Percentiles rank a stretch among this genome's conserved stretches.
Conservation (phyloP, 2,113 vertebrate genomes). For the Glareola pratincola region DNA sequence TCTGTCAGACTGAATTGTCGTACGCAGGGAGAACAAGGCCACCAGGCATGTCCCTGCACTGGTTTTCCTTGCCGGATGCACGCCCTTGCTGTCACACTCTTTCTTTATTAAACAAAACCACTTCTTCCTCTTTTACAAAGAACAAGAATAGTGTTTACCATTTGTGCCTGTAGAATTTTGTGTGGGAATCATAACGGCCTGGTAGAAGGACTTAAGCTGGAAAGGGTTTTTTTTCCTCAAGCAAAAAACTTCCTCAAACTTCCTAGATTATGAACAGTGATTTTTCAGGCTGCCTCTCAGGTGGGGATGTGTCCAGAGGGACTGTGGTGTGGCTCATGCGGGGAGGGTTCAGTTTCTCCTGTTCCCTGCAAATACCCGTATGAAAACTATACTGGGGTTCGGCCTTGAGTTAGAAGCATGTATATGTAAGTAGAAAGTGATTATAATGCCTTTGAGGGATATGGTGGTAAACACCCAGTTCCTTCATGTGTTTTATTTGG, state of each 20-base stretch:
- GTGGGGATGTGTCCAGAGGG: not conserved
- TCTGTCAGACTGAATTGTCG: not conserved
- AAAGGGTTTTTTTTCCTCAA: not conserved
- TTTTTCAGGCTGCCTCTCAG: not conserved
- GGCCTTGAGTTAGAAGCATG: not conserved
- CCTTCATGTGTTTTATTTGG: not conserved
- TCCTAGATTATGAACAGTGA: not conserved
- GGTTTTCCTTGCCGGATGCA: fast-evolving
- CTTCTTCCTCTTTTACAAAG: not conserved
- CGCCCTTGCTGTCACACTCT: not conserved
- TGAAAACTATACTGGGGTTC: not conserved
- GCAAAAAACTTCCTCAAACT: not conserved
- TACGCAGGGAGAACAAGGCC: not conserved
- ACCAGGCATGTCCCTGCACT: not conserved
- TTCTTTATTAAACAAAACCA: not conserved
- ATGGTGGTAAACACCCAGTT: not conserved
- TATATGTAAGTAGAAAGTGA: not conserved
- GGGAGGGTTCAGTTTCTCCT: not conserved
- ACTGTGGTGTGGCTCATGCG: not conserved
- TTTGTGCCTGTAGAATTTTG: not conserved
- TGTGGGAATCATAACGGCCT: not conserved
- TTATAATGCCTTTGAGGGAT: not conserved
- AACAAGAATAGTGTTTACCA: not conserved
- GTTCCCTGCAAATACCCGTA: not conserved
- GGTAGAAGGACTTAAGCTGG: not conserved